Conservation (phyloP, 2,888 invertebrate species). For the Ochropleura plecta region DNA sequence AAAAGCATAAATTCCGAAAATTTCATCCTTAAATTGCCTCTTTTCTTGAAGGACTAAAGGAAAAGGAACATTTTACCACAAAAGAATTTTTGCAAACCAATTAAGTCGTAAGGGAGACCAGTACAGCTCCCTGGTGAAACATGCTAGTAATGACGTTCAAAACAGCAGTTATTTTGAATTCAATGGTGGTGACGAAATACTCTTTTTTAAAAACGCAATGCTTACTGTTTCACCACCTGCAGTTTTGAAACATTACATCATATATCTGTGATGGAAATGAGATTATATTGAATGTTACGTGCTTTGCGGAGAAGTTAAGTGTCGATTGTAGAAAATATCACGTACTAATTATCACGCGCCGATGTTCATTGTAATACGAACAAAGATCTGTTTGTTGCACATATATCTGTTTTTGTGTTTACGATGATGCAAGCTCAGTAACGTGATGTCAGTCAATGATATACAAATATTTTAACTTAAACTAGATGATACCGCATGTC, state of each 20-base stretch:
- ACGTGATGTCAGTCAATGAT: constrained; percentile 54
- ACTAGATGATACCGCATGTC: constrained; percentile 17
- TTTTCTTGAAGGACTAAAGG: constrained; percentile 49
- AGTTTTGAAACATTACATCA: constrained; percentile 57
- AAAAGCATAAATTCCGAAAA: constrained; percentile 42
- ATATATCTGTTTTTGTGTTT: constrained; percentile 57
- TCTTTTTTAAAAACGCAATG: constrained; percentile 47
- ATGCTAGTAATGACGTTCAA: constrained; percentile 28
- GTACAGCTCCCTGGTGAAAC: constrained; percentile 35
- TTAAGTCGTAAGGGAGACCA: constrained; percentile 51
- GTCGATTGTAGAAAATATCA: constrained; percentile 62
- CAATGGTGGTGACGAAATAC: constrained; percentile 54
- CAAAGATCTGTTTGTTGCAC: constrained; percentile 62
- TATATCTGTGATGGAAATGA: constrained; percentile 56
- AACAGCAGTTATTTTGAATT: constrained; percentile 45
- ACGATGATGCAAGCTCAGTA: constrained; percentile 55
- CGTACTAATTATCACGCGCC: constrained; percentile 62
- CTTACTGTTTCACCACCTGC: constrained; percentile 43
- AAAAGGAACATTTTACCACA: constrained; percentile 44
- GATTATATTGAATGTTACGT: constrained; percentile 62
- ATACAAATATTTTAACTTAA: constrained; percentile 41
- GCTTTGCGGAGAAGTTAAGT: constrained; percentile 53
- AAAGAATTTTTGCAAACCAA: constrained; percentile 53
- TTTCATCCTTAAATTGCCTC: constrained; percentile 46
- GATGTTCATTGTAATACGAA: constrained; percentile 63